Percentiles rank a stretch among this genome's conserved stretches.
Evolutionary conservation across 2,888 invertebrate genomes (phyloP).

Genomic region (Sussaba pulchella): DNA sequence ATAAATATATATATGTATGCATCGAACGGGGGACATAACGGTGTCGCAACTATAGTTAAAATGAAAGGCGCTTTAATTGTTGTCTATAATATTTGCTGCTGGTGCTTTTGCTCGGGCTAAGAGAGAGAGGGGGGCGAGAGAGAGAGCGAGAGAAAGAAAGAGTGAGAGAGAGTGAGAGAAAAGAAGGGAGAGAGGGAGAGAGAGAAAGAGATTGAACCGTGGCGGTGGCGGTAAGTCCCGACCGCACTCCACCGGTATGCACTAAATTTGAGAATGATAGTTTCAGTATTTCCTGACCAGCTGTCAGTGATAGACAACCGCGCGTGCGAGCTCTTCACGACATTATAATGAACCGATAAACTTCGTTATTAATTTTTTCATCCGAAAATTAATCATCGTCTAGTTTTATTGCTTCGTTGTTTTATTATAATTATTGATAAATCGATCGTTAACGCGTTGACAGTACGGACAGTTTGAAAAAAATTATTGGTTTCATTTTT

Average conservation of each 20-base stretch:
- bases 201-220: background rate
- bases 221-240: slow-evolving; percentile 32
- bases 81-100: slow-evolving; percentile 76
- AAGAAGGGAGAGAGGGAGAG: background rate
- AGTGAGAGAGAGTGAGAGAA: background rate
- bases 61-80: slow-evolving; percentile 83
- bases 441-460: background rate
- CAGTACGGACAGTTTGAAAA: background rate
- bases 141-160: background rate
- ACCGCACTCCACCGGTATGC: slow-evolving; percentile 60
- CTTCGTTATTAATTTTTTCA: slow-evolving; percentile 27
- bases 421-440: background rate
- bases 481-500: background rate
- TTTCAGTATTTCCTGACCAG: slow-evolving; percentile 84
- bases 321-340: slow-evolving; percentile 36
- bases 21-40: slow-evolving; percentile 72
- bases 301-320: slow-evolving; percentile 83
- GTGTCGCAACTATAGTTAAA: slow-evolving; percentile 82
- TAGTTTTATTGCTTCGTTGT: slow-evolving; percentile 19
- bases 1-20: slow-evolving; percentile 34
- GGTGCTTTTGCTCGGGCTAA: slow-evolving; percentile 39
- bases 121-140: background rate
- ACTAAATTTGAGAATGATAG: slow-evolving; percentile 82
- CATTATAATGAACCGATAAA: slow-evolving; percentile 31
- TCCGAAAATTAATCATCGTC: slow-evolving; percentile 13